Evolutionary conservation across 2,797 vertebrate genomes (phyloP).

Genomic region (Helarctos malayanus): DNA sequence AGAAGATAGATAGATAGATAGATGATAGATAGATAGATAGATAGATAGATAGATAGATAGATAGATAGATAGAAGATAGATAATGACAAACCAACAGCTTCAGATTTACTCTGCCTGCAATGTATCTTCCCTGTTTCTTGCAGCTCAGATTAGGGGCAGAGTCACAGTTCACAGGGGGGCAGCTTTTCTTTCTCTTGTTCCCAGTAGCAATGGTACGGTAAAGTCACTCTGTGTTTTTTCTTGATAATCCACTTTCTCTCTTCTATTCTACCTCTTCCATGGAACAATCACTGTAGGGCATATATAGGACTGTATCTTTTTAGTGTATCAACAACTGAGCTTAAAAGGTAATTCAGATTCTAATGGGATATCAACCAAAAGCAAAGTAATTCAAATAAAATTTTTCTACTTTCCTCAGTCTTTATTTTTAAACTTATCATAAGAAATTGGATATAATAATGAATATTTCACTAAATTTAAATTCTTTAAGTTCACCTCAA

Average conservation of each 20-base stretch:
- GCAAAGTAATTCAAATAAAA: neutral
- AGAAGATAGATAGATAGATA: neutral
- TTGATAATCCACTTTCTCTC: neutral
- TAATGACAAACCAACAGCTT: neutral
- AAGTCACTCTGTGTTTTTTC: neutral
- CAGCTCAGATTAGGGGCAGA: neutral
- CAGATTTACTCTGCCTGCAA: neutral
- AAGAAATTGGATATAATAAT: neutral
- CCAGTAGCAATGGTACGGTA: neutral
- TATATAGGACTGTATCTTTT: neutral
- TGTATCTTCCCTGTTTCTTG: neutral
- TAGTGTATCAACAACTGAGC: neutral
- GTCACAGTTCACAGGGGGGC: neutral
- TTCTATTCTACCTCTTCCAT: neutral
- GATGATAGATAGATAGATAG: neutral
- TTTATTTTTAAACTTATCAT: slow-evolving; percentile 3
- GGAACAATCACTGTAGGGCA: neutral
- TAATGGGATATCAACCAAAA: neutral
- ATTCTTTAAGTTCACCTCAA: slow-evolving; percentile 18
- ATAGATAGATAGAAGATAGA: neutral
- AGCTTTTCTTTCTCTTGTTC: neutral
- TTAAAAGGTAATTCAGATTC: neutral
- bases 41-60: neutral
- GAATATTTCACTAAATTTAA: slow-evolving; percentile 22
- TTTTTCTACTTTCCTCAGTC: neutral